A percentile compares a stretch with the other conserved stretches of the same genome.
These are phyloP conservation scores for Athrips mouffetella DNA, from an alignment of 2,888 invertebrate genomes.

Conservation along the genomic window DNA sequence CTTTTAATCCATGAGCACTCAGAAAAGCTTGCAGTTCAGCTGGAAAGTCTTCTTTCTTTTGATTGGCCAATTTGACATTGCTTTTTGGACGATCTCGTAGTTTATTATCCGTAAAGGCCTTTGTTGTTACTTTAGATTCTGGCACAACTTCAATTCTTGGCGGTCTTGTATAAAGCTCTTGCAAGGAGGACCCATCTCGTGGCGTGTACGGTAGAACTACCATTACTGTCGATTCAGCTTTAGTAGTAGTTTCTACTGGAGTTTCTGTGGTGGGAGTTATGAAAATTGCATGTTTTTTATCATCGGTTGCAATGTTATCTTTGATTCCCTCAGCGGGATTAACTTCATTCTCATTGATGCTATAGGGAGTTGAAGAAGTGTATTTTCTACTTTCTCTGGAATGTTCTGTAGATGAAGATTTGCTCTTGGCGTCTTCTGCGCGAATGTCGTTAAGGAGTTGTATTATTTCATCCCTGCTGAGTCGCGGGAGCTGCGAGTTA, in stretches of 20 bases:
- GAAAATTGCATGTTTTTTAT: constrained; percentile 26
- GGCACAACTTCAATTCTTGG: constrained; percentile 80
- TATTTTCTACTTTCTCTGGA: constrained; percentile 28
- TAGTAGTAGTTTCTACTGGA: constrained; percentile 47
- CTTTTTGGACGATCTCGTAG: constrained; percentile 39
- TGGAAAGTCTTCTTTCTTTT: constrained; percentile 49
- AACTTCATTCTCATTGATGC: constrained; percentile 49
- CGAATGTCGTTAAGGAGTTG: constrained; percentile 82
- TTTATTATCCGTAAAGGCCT: constrained; percentile 38
- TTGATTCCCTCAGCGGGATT: constrained; percentile 30
- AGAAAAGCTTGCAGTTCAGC: constrained; percentile 63
- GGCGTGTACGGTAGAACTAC: constrained; percentile 82
- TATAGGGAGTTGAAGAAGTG: constrained; percentile 35
- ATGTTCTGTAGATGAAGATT: constrained; percentile 40
- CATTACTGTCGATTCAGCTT: constrained; percentile 71
- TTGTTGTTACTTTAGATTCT: constrained; percentile 48
- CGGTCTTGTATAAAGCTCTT: constrained; percentile 82
- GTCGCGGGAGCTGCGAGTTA: constrained; percentile 80
- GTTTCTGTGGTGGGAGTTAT: constrained; percentile 28
- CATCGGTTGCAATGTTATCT: constrained; percentile 30
- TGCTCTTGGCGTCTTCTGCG: constrained; percentile 64
- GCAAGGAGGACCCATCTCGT: constrained; percentile 74
- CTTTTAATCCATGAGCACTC: constrained; percentile 60
- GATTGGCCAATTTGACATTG: constrained; percentile 40
- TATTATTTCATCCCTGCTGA: constrained; percentile 82